Conservation (phyloP, 1,140 invertebrate genomes). For the Achatina immaculata region DNA sequence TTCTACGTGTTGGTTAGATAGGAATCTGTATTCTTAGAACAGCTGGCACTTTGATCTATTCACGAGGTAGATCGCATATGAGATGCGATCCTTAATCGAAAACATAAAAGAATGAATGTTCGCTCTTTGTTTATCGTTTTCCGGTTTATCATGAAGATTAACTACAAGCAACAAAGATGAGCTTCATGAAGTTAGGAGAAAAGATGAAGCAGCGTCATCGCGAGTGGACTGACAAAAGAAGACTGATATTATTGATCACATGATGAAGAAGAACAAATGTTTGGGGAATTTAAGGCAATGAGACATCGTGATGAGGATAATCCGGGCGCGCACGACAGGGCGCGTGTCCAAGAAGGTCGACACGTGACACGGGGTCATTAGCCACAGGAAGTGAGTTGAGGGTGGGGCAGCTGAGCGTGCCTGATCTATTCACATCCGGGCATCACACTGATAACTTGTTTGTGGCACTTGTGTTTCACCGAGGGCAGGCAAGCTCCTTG, state of each 20-base stretch:
- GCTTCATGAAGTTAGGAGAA: too few species aligned
- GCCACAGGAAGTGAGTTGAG: slow-evolving; percentile 5
- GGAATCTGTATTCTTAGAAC: too few species aligned
- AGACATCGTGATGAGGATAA: slow-evolving; percentile 10
- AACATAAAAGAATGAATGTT: too few species aligned
- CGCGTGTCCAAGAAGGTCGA: neutral
- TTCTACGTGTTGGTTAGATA: too few species aligned
- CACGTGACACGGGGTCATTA: slow-evolving; percentile 26
- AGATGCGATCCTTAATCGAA: too few species aligned
- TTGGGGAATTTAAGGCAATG: slow-evolving; percentile 1
- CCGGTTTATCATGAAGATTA: too few species aligned
- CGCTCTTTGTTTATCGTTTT: too few species aligned
- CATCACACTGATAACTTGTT: slow-evolving; percentile 13
- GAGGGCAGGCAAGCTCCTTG: neutral
- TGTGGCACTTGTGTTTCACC: neutral
- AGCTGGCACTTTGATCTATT: too few species aligned
- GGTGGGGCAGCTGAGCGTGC: neutral
- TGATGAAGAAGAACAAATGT: neutral
- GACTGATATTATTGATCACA: neutral
- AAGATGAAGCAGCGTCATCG: too few species aligned
- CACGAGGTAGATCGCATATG: too few species aligned
- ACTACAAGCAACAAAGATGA: too few species aligned
- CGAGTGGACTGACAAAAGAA: neutral
- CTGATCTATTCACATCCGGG: slow-evolving; percentile 7
- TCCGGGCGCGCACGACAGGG: slow-evolving; percentile 14